Percentiles rank a stretch among this genome's conserved stretches.
Conservation (phyloP, 2,888 invertebrate genomes). For the Hofmannophila pseudospretella region DNA sequence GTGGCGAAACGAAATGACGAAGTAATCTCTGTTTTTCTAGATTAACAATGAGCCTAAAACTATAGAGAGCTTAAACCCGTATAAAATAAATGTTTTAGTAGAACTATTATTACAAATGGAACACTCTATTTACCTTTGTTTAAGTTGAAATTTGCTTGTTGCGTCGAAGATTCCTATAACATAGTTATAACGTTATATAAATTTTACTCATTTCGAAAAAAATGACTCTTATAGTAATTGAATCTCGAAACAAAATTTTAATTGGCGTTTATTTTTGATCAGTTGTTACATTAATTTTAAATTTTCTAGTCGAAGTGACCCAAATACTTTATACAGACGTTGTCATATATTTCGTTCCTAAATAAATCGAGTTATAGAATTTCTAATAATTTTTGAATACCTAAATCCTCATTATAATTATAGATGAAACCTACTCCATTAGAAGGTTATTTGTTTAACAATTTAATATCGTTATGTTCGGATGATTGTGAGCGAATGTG, state of each 20-base stretch:
- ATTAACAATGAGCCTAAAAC: conserved; percentile 66
- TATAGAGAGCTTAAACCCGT: conserved; percentile 72
- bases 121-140: conserved; percentile 72
- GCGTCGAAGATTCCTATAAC: conserved; percentile 55
- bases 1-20: conserved; percentile 16
- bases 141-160: conserved; percentile 71
- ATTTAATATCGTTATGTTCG: conserved; percentile 41
- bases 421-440: conserved; percentile 47
- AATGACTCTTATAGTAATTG: conserved; percentile 25
- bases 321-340: conserved; percentile 57
- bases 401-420: conserved; percentile 46
- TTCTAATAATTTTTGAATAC: conserved; percentile 33
- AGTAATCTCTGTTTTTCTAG: conserved; percentile 60
- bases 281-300: conserved; percentile 37
- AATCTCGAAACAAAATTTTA: conserved; percentile 43
- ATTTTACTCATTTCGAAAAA: conserved; percentile 35
- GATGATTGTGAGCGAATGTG: conserved; percentile 61
- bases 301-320: conserved; percentile 69
- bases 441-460: conserved; percentile 40
- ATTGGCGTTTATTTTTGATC: conserved; percentile 44
- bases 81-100: conserved; percentile 72
- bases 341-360: conserved; percentile 63
- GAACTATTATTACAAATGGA: conserved; percentile 61
- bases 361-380: conserved; percentile 42
- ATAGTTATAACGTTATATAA: conserved; percentile 51